Evolutionary conservation across 2,888 invertebrate genomes (phyloP), one percentile per base, ranked within the genome.

Genomic region (Cephonodes hylas): DNA sequence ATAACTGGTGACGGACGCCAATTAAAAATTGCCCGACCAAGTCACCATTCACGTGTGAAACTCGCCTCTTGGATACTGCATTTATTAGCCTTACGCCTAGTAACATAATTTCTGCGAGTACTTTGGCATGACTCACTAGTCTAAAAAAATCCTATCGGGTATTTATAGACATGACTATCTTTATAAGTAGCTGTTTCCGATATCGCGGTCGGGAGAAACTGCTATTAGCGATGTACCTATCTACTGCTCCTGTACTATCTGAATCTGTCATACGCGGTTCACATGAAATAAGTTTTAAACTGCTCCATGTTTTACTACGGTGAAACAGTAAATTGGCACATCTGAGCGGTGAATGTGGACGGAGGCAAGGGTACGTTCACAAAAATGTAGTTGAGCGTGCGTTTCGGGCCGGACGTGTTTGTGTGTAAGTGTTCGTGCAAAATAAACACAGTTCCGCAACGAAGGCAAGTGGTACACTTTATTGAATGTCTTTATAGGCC

Each of bases 401-500:
- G 69, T 70, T 69, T 65, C 63, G 66, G n/a, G 62, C 65, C 64
- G 31, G 44, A 31, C 45, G 61, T 70, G 75, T 80, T 80, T 79
- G 82, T 82, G 79, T 74, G 76, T 72, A 74, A 75, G 76, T 84
- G 80, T 84, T 84, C 86, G 84, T 83, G 82, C 86, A 85, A 88
- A 89, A 85, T 85, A 84, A 83, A 88, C 76, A 88, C 76, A 82
- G 88, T 86, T 85, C 83, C 86, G 84, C 84, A 86, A 77, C 86
- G 84, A 87, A 89, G 86, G 89, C 88, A 89, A 91, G 86, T 88
- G 87, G 87, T 86, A 86, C 86, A 90, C 84, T 92, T 92, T 90
- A 93, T 90, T 89, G 91, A 90, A 91, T 91, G 91, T 91, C 92
- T 93, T 93, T 93, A 93, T 90, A 89, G 91, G 86, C 92, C 92